Base-by-base conservation (phyloP, 1,140 invertebrate species). In the Adoxophyes honmai region DNA sequence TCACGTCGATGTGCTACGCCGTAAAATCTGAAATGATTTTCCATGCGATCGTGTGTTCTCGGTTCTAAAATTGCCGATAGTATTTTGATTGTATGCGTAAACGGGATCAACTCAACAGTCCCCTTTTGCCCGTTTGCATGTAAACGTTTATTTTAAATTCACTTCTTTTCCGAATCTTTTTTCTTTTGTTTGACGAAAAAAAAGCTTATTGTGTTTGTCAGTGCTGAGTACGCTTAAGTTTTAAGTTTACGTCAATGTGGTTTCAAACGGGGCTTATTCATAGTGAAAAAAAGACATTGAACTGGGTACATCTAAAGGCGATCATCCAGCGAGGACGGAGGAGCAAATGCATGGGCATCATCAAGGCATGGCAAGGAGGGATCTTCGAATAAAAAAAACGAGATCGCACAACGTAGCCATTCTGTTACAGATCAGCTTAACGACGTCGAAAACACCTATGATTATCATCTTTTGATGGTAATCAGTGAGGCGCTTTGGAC, bases 371-470 rank as follows among this genome's bases (percentile, higher is more conserved):
- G 70, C 73, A 71, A 59, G 21, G 44, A 56, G 60, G 69, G 62
- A 58, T 68, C 53, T 58, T 55, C 11, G 70, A 70, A 72, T 70
- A 68, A 75, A 72, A 73, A 52, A 36, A 15, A 58, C 28, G 59
- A 80, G 75, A 81, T 81, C 84, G 86, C 84, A 88, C 73, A 88
- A 86, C 68, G 80, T 75, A 86, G 81, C 73, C 68, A 81, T 87
- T 89, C 79, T 89, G 86, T 89, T 89, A 79, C 86, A 89, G 86
- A 87, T 87, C 83, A 87, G 83, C 82, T 81, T 87, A 86, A 86
- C 86, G 74, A 87, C 86, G 78, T 87, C 84, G 81, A 89, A 87
- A 86, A 87, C 86, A 81, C 86, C 86, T 59, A 89, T 89, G 86
- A 87, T 89, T 81, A 87, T 89, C 80, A 89, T 89, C 80, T 87